These are phyloP conservation scores for Pararge aegeria DNA, from an alignment of 1,140 invertebrate species.

Conservation along the genomic window DNA sequence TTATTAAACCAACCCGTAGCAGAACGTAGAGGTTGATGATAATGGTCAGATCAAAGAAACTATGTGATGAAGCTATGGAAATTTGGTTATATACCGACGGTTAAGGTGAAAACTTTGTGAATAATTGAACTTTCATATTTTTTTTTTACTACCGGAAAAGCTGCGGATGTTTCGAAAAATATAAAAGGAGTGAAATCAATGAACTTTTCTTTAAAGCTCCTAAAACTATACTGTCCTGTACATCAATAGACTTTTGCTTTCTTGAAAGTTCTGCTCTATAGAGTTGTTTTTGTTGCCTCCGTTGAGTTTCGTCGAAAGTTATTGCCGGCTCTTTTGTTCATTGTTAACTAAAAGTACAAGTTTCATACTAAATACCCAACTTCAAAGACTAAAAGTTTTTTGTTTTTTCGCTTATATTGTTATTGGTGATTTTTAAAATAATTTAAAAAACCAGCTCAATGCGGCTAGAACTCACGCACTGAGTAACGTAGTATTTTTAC, in stretches of 20 bases:
- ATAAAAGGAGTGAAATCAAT: neutral
- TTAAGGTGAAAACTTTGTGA: too few species aligned
- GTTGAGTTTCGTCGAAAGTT: slow-evolving; percentile 29
- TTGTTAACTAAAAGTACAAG: slow-evolving; percentile 47
- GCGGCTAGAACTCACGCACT: too few species aligned
- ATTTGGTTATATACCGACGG: too few species aligned
- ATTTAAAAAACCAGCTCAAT: too few species aligned
- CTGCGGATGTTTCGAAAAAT: too few species aligned
- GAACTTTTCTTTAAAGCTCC: neutral
- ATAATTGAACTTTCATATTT: too few species aligned
- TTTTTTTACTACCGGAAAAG: too few species aligned
- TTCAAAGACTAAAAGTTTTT: neutral
- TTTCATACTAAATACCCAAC: slow-evolving; percentile 29
- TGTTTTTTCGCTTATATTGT: neutral
- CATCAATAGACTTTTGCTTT: slow-evolving; percentile 10
- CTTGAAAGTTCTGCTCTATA: slow-evolving; percentile 1
- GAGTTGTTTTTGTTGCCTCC: slow-evolving; percentile 8
- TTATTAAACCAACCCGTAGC: too few species aligned
- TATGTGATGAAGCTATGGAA: neutral
- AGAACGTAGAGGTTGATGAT: too few species aligned
- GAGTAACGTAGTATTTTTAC: too few species aligned
- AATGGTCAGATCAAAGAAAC: too few species aligned
- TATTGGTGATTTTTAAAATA: neutral
- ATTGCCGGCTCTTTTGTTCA: slow-evolving; percentile 58
- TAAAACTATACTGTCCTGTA: neutral